A percentile compares a stretch with the other conserved stretches of the same genome.
These are phyloP conservation scores for Coendou prehensilis DNA, from an alignment of 2,797 vertebrate species.

Conservation along the genomic window DNA sequence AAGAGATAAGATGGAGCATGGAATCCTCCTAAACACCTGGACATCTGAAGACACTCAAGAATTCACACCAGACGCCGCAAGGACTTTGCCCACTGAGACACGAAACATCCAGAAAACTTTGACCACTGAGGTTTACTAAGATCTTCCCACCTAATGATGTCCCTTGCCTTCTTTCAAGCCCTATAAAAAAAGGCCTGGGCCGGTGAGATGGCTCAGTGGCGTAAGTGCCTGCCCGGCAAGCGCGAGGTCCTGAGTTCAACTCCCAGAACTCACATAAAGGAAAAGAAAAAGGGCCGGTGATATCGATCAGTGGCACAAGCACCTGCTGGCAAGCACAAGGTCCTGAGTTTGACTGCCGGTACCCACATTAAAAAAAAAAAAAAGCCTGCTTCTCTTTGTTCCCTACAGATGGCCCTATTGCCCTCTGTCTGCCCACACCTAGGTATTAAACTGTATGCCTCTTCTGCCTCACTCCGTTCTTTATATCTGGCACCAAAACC, in stretches of 20 bases:
- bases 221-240: no score
- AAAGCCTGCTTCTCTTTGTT: not conserved
- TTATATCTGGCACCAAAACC: not conserved
- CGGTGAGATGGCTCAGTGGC: no score
- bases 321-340: no score
- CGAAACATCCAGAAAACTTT: not conserved
- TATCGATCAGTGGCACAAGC: no score
- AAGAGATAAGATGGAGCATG: no score
- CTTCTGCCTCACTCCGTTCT: not conserved
- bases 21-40: no score
- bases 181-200: not conserved
- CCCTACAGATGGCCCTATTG: not conserved
- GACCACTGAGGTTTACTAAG: not conserved
- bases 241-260: no score
- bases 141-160: not conserved
- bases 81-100: not conserved
- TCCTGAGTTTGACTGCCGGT: no score
- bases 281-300: no score
- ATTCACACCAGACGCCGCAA: not conserved
- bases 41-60: no score
- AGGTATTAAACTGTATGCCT: not conserved
- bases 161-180: not conserved
- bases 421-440: not conserved
- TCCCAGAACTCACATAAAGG: no score
- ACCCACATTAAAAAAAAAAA: not conserved